Base-by-base conservation (phyloP, 2,888 invertebrate species). In the Drosophila differens region DNA sequence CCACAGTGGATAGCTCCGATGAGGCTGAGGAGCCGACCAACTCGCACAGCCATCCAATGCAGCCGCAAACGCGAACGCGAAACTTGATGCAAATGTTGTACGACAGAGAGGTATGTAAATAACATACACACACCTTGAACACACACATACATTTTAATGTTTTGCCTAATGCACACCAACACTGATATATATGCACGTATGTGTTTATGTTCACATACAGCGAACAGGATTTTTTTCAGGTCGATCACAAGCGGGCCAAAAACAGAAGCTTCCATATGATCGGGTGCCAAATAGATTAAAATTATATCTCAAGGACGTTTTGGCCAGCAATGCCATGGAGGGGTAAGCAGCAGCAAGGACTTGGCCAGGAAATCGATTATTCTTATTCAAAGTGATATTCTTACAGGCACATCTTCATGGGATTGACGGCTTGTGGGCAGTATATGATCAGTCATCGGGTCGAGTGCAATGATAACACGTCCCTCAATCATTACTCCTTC, bases 371-470 rank as follows among this genome's bases (percentile, higher is more conserved):
- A 9, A 6, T 5, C 1, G 9, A 37, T 14, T n/a, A 0, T 22
- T 58, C 51, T 54, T 44, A 32, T 25, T 33, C 22, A 49, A 52
- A 49, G 9, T 28, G 5, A 19, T 32, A 39, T 30, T 52, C 60
- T 94, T 94, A 28, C 85, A 97, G 98, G 81, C 98, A 98, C 93
- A 96, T 98, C 79, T 97, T 98, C 92, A 97, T 99, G 96, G 99
- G 99, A 10, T 96, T 98, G 91, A 97, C 98, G n/a, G 96, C 97
- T 86, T 98, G 98, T 93, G 98, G 98, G 19, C 97, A 97, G 94
- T 98, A 96, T 94, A 95, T 99, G 78, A 94, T 99, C 83, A 98
- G 98, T 77, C 98, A 98, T 93, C 97, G 93, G 67, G 92, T 93
- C 37, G 91, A 97, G 1, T 95, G 95, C 90, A 94, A 94, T 75